These are phyloP conservation scores for Erebia ligea DNA, from an alignment of 2,888 invertebrate species.

Conservation along the genomic window DNA sequence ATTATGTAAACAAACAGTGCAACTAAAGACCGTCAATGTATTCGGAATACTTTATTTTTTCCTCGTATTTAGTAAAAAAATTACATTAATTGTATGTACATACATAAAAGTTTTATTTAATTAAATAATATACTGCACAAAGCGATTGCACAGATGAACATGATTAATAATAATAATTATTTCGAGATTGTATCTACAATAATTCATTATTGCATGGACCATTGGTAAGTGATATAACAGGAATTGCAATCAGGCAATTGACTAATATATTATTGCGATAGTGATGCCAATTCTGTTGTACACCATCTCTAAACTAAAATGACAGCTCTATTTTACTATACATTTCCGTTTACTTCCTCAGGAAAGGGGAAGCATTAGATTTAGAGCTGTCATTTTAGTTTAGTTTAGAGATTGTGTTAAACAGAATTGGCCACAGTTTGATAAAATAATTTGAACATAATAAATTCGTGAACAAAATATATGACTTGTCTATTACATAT, in stretches of 20 bases:
- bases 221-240: slow-evolving; percentile 37
- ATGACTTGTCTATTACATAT: not conserved
- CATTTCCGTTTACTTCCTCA: too few species aligned
- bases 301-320: too few species aligned
- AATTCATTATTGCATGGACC: slow-evolving; percentile 38
- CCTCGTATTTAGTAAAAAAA: slow-evolving; percentile 76
- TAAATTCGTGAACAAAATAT: not conserved
- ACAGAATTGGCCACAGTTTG: too few species aligned
- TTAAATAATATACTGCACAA: slow-evolving; percentile 51
- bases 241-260: slow-evolving; percentile 38
- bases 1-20: slow-evolving; percentile 12
- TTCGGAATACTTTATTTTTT: slow-evolving; percentile 75
- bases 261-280: slow-evolving; percentile 42
- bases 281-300: slow-evolving; percentile 5
- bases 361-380: too few species aligned
- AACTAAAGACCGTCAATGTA: slow-evolving; percentile 57
- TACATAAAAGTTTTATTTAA: slow-evolving; percentile 54
- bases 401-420: too few species aligned
- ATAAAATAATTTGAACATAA: not conserved
- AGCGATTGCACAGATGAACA: slow-evolving; percentile 61
- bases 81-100: slow-evolving; percentile 77
- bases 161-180: slow-evolving; percentile 48
- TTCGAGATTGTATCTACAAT: slow-evolving; percentile 38
- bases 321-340: too few species aligned
- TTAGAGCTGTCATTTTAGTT: too few species aligned